Base-by-base conservation (phyloP, 2,888 invertebrate species). In the Celastrina argiolus region DNA sequence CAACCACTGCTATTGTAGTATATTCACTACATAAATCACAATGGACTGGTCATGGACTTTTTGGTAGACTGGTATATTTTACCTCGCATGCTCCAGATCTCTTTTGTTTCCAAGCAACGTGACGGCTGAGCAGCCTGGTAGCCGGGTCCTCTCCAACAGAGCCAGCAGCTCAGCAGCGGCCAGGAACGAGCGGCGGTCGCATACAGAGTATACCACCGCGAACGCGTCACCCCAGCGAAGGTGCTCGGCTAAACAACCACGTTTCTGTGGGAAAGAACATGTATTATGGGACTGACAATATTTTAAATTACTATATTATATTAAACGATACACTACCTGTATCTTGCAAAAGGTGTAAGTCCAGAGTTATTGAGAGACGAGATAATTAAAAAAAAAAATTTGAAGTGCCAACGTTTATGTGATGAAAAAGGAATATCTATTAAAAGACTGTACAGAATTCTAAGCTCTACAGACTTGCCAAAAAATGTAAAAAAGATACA, bases 181-280 rank as follows among this genome's bases (percentile, higher is more conserved):
- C 75, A 94, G 88, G 83, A 96, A 96, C 74, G 95, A 95, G 66
- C 93, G 92, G 71, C 94, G 92, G 78, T 95, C 95, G 78, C 95
- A 95, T 58, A 96, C 95, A 58, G 95, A 95, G 87, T 96, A 96
- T 63, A 96, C 96, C 71, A 96, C 93, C 36, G 96, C 95, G 81
- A 96, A 96, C 0, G 96, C 96, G 78, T 96, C 96, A 34, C 96
- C 96, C 96, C 96, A 96, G 76, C 95, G 92, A 70, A 95, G 92
- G 81, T 96, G 95, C 76, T 95, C 95, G 73, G 94, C 94, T 65
- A 95, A 84, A 77, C 95, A 95, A 65, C 95, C 95, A 74, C 94
- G 94, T 86, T 94, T 94, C 95, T 95, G 69, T 81, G 74, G 86
- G 92, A 71, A 70, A 69, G 70, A 56, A 66, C 10, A 4, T 51